Base-by-base conservation (phyloP, 2,888 invertebrate species). In the Thalpophila matura region DNA sequence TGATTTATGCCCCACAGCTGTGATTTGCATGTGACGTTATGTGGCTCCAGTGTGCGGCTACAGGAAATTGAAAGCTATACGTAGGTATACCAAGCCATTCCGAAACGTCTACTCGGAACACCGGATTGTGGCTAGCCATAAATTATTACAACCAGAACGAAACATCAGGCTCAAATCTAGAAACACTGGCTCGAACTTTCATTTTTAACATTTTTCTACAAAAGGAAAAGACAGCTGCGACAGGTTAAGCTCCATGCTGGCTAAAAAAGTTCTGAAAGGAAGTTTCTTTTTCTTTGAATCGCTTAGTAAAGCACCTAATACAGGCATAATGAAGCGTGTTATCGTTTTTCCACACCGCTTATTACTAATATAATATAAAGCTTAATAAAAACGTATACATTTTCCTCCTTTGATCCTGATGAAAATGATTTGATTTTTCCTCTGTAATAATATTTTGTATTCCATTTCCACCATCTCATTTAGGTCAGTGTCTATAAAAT, bases 41-140 rank as follows among this genome's bases (percentile, higher is more conserved):
- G 47, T 57, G 49, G 50, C 61, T 51, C 47, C 65, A 62, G 72
- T 74, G 60, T 71, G 59, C 63, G 49, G 59, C 55, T 57, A 56
- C 68, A 75, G 82, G 82, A 83, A 84, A 85, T 85, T 82, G 82
- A 81, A 84, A 74, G 77, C 76, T 77, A 64, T 79, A 66, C 45
- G 54, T 46, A 35, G 43, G 54, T 46, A 35, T 60, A 54, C 49
- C 57, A 59, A 46, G 45, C 53, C 53, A 69, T 70, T 51, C 35
- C 38, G 37, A 47, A 63, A 65, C 35, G 31, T 59, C 31, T 66
- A 62, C 46, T 45, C 26, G 26, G 10, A 16, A 50, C 47, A 35
- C 24, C 46, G 24, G 22, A 16, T 55, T 51, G 37, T 43, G 22
- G 35, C 27, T 35, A 20, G 47, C 27, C 20, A 7, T 40, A 49